Evolutionary conservation across 2,888 invertebrate genomes (phyloP), one percentile per base, ranked within the genome.

Genomic region (Cosmopolites sordidus): DNA sequence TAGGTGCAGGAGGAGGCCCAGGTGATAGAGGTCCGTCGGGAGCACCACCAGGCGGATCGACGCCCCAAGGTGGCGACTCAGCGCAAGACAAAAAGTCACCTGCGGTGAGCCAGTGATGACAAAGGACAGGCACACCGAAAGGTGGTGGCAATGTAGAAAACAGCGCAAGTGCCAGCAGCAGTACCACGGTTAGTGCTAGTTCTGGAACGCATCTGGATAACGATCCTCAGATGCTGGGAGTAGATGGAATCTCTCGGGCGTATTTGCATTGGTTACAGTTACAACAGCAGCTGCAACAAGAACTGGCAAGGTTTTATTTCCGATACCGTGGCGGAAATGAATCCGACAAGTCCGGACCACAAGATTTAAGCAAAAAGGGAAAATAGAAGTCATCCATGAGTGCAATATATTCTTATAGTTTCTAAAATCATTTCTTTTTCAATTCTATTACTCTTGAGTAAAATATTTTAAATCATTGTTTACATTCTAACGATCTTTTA

Each of bases 21-120:
- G 68, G 54, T 59, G 67, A 54, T 73, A 64, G 64, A 79, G 69
- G 60, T 76, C 80, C 66, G 77, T 81, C 61, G 70, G 68, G 54
- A 67, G 63, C 44, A 14, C 53, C 51, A n/a, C 54, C 54, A 6
- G 51, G 54, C 64, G 78, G 81, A 60, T 72, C 69, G 38, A 67
- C 69, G 16, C 75, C 67, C 58, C 80, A 79, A 71, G 84, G 79
- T 68, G 86, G 85, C 74, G 87, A 87, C 78, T 83, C 84, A 69
- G 39, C 53, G 18, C 57, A 57, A 48, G 87, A 87, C 76, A 87
- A 88, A 75, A 87, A 87, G 78, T 87, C 87, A 74, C 87, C 87
- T 69, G 86, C 86, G 67, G 86, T 87, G 76, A 86, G 85, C 78
- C 86, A 86, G 83, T 86, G 83, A 82, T 80, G 78, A 67, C 70